Conservation (phyloP, 2,888 invertebrate genomes). For the Hirtodrosophila duncani region DNA sequence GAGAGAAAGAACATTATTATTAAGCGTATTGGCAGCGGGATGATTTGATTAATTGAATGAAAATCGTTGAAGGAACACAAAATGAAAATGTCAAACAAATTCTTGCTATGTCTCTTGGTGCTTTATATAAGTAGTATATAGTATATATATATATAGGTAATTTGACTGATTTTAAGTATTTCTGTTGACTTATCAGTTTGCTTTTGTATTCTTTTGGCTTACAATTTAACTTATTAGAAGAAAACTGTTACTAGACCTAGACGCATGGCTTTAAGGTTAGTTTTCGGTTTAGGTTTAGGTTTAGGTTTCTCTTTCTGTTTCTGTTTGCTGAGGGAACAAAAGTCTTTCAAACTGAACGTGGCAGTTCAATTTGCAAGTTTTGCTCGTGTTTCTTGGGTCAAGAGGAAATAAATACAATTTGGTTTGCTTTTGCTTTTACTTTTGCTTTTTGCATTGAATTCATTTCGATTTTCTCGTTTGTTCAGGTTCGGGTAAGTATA, state of each 20-base stretch:
- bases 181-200: neutral
- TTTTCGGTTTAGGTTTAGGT: too few species aligned
- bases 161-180: neutral
- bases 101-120: constrained; percentile 35
- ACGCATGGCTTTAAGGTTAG: too few species aligned
- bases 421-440: too few species aligned
- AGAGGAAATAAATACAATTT: constrained; percentile 63
- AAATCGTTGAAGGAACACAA: constrained; percentile 17
- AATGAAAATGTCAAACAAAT: constrained; percentile 2
- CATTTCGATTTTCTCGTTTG: constrained; percentile 21
- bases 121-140: constrained; percentile 17
- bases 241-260: constrained; percentile 1
- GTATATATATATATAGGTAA: constrained; percentile 11
- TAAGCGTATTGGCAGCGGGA: constrained; percentile 52
- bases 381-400: constrained; percentile 7
- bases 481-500: constrained; percentile 50
- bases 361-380: constrained; percentile 33
- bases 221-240: constrained; percentile 3
- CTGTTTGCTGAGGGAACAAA: too few species aligned
- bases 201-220: constrained; percentile 6
- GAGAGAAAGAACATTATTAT: constrained; percentile 68
- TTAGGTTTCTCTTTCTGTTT: too few species aligned
- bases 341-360: constrained; percentile 4
- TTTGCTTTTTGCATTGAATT: constrained; percentile 52
- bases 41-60: constrained; percentile 7